Conservation (phyloP, 1,140 invertebrate genomes). For the Philopotamus ludificatus region DNA sequence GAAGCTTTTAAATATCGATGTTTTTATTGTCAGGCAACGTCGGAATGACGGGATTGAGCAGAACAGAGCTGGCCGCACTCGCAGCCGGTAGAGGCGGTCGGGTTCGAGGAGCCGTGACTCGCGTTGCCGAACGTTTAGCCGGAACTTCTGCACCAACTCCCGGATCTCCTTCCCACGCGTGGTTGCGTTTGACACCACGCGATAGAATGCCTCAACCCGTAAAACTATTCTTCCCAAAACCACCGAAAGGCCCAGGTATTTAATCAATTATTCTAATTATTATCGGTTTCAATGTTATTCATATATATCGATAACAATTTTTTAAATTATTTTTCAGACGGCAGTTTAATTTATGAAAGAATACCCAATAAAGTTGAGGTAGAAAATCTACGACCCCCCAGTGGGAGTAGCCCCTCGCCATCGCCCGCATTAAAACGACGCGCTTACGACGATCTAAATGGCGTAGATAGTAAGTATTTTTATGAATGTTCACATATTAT, state of each 20-base stretch:
- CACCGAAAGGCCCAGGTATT: conserved; percentile 75
- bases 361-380: conserved; percentile 75
- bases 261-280: conserved; percentile 5
- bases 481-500: background rate
- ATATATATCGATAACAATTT: background rate
- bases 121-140: conserved; percentile 75
- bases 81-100: conserved; percentile 56
- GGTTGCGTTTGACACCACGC: conserved; percentile 77
- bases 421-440: conserved; percentile 70
- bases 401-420: conserved; percentile 55
- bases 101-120: conserved; percentile 67
- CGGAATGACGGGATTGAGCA: conserved; percentile 62
- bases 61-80: conserved; percentile 61
- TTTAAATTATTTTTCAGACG: conserved; percentile 66
- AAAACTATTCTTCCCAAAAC: conserved; percentile 81
- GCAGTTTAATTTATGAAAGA: conserved; percentile 80
- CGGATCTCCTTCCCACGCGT: conserved; percentile 68
- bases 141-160: conserved; percentile 58
- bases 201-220: conserved; percentile 76
- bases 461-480: conserved; percentile 76
- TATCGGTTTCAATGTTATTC: background rate
- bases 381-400: conserved; percentile 59
- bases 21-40: conserved; percentile 55
- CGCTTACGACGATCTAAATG: conserved; percentile 85
- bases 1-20: background rate